phyloP scores from a whole-genome alignment of 1,140 invertebrate species.

The Tachypleus tridentatus region DNA sequence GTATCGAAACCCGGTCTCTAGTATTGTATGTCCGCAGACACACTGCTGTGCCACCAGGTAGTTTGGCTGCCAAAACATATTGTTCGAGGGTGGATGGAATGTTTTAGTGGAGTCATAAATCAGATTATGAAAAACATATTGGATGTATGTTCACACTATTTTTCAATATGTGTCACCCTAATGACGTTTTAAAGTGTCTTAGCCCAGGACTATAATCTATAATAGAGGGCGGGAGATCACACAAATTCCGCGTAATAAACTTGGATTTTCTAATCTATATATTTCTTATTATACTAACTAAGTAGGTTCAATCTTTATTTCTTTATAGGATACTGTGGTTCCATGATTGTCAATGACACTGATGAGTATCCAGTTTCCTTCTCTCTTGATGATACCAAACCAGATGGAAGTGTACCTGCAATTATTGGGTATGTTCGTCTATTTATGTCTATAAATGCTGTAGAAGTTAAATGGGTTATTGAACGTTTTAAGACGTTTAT shows the following conservation, averaged over 20 bases:
- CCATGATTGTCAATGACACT: conserved; percentile 9
- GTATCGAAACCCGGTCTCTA: no score
- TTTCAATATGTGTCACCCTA: not conserved
- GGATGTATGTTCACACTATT: not conserved
- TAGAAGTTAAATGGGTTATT: no score
- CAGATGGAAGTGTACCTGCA: conserved; percentile 29
- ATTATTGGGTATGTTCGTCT: no score
- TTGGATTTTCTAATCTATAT: not conserved
- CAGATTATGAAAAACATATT: no score
- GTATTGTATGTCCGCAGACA: no score
- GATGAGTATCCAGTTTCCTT: conserved; percentile 20
- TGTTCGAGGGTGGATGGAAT: no score
- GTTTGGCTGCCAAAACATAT: no score
- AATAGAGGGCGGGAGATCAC: not conserved
- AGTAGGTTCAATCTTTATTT: not conserved
- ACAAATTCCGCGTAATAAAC: not conserved
- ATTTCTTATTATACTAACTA: not conserved
- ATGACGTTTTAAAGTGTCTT: not conserved
- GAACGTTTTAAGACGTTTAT: no score
- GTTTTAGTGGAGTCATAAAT: no score
- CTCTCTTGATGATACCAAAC: conserved; percentile 32
- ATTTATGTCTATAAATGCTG: no score
- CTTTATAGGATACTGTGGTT: conserved; percentile 19
- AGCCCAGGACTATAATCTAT: not conserved
- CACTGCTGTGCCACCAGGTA: no score